Percentiles rank a stretch among this genome's conserved stretches.
Conservation (phyloP, 2,113 vertebrate species). For the Phylloscopus trochilus region DNA sequence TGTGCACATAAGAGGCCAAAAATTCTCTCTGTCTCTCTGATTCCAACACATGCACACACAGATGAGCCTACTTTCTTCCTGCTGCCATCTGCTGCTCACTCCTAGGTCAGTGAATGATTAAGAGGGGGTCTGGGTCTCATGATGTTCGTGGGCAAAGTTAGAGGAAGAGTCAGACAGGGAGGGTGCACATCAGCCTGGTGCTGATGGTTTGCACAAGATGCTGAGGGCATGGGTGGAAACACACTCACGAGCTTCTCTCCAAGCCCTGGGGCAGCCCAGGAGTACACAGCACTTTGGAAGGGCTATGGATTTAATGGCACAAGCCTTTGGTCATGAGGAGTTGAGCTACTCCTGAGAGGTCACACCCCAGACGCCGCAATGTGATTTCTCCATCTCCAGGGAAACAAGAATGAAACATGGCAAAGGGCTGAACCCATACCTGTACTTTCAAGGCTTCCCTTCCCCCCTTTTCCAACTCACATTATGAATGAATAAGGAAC, state of each 20-base stretch:
- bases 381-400: not conserved
- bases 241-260: not conserved
- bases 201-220: not conserved
- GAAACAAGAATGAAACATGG: not conserved
- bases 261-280: not conserved
- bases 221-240: not conserved
- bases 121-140: not conserved
- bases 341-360: not conserved
- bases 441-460: not conserved
- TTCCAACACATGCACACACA: not conserved
- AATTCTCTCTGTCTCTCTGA: not conserved
- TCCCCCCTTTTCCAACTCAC: not conserved
- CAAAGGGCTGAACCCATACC: not conserved
- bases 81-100: slow-evolving; percentile 40
- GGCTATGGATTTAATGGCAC: not conserved
- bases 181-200: not conserved
- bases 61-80: not conserved
- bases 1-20: slow-evolving; percentile 14
- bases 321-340: not conserved
- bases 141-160: not conserved
- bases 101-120: not conserved
- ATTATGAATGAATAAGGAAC: not conserved
- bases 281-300: not conserved
- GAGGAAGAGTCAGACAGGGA: not conserved
- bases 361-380: not conserved